A percentile compares a stretch with the other conserved stretches of the same genome.
Conservation (phyloP, 2,797 vertebrate species). For the Lophotriccus pileatus region DNA sequence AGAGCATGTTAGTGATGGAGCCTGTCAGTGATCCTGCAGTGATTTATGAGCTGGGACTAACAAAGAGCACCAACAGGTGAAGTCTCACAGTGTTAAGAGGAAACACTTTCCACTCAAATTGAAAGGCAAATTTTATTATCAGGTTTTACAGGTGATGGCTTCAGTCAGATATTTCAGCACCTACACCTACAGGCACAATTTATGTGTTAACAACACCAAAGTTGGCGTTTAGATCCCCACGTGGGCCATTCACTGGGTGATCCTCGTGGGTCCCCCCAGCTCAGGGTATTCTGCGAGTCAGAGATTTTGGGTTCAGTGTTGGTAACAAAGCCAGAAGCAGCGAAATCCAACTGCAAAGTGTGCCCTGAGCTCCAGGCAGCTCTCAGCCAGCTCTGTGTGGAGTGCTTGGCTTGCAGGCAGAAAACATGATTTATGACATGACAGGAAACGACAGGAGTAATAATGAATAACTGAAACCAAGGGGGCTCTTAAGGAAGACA, state of each 20-base stretch:
- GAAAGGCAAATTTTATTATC: background rate
- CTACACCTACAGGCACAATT: background rate
- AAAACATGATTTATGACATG: background rate
- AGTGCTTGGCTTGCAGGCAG: background rate
- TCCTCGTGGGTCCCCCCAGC: accelerated
- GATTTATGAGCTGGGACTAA: slow-evolving; percentile 24
- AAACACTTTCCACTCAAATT: background rate
- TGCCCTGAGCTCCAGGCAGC: background rate
- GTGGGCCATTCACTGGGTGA: accelerated
- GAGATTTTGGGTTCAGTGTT: background rate
- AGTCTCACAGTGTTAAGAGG: background rate
- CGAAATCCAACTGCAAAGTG: background rate
- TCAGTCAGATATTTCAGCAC: background rate
- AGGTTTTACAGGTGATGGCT: background rate
- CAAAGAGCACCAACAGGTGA: background rate
- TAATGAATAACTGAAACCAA: background rate
- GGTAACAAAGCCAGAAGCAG: background rate
- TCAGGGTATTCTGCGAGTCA: background rate
- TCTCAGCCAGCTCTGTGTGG: background rate
- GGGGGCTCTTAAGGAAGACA: background rate
- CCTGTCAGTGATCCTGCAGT: background rate
- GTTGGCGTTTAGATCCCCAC: background rate
- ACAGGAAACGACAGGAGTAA: background rate
- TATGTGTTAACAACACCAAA: background rate
- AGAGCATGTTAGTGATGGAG: background rate